Evolutionary conservation across 2,113 vertebrate species (phyloP).

Genomic region (Siniperca knerii): DNA sequence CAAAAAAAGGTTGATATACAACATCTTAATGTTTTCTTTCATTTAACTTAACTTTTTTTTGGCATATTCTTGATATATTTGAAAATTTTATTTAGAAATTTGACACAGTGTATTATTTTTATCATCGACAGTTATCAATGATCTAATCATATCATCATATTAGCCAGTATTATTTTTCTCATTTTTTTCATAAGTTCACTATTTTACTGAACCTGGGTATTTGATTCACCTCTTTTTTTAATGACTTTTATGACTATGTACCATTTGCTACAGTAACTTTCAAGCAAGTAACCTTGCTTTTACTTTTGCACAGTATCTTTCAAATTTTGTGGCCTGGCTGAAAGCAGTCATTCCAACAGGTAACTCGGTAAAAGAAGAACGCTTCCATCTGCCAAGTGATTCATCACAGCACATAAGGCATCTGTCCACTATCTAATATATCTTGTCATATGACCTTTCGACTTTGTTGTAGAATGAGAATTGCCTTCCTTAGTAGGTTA

Average conservation of each 20-base stretch:
- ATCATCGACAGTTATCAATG: too few species aligned
- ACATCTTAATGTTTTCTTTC: too few species aligned
- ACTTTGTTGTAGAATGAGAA: conserved; percentile 53
- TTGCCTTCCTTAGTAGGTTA: conserved; percentile 47
- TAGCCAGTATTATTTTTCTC: not conserved
- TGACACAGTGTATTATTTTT: too few species aligned
- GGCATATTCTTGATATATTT: too few species aligned
- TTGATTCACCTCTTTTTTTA: not conserved
- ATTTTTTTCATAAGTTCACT: not conserved
- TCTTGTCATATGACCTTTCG: conserved; percentile 58
- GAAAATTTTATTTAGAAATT: too few species aligned
- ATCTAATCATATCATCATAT: too few species aligned
- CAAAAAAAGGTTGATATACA: too few species aligned
- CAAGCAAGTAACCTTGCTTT: not conserved
- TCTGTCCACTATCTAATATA: conserved; percentile 33
- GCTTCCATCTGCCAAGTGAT: conserved; percentile 24
- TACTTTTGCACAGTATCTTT: not conserved
- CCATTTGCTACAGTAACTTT: too few species aligned
- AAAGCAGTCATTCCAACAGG: conserved; percentile 32
- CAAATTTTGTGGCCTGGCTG: conserved; percentile 18
- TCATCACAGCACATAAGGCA: conserved; percentile 48
- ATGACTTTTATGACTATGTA: not conserved
- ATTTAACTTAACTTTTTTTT: too few species aligned
- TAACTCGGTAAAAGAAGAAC: not conserved
- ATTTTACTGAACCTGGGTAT: not conserved